Conservation (phyloP, 2,888 invertebrate species). For the Oasisia sp. region DNA sequence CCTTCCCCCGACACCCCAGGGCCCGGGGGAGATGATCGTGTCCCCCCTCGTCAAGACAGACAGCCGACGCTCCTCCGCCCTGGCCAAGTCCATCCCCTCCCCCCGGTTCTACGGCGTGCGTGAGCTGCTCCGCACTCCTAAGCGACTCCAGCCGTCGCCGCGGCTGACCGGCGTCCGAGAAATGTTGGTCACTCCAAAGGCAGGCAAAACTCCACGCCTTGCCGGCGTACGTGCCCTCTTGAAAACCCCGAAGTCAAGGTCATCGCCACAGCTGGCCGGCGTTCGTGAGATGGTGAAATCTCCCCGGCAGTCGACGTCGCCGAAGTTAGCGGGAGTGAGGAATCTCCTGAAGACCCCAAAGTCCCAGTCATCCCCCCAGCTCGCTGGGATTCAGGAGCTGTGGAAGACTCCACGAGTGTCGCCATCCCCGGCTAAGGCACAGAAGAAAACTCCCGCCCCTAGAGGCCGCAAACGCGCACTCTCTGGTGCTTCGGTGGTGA, state of each 20-base stretch:
- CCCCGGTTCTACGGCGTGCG: conserved; percentile 37
- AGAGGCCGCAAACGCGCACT: neutral
- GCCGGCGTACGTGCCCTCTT: conserved; percentile 40
- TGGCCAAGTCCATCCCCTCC: conserved; percentile 26
- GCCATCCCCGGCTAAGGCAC: neutral
- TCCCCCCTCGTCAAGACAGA: conserved; percentile 53
- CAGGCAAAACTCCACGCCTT: conserved; percentile 26
- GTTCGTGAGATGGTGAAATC: conserved; percentile 40
- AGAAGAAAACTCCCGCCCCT: neutral
- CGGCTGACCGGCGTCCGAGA: conserved; percentile 38
- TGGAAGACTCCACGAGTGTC: conserved; percentile 37
- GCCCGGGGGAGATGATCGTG: conserved; percentile 62
- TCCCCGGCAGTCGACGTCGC: conserved; percentile 36
- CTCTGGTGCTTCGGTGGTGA: neutral
- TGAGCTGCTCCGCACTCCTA: conserved; percentile 37
- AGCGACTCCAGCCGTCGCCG: conserved; percentile 31
- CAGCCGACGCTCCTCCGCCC: conserved; percentile 24
- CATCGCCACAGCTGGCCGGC: conserved; percentile 37
- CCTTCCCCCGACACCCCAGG: conserved; percentile 61
- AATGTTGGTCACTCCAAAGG: conserved; percentile 39
- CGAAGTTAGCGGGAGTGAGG: conserved; percentile 36
- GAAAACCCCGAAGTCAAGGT: conserved; percentile 37
- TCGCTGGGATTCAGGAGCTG: conserved; percentile 36
- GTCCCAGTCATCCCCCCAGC: conserved; percentile 27
- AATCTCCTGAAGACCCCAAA: conserved; percentile 42